A percentile compares a stretch with the other conserved stretches of the same genome.
These are phyloP conservation scores for Sycophila sp. DNA, from an alignment of 1,140 invertebrate species.

Conservation along the genomic window DNA sequence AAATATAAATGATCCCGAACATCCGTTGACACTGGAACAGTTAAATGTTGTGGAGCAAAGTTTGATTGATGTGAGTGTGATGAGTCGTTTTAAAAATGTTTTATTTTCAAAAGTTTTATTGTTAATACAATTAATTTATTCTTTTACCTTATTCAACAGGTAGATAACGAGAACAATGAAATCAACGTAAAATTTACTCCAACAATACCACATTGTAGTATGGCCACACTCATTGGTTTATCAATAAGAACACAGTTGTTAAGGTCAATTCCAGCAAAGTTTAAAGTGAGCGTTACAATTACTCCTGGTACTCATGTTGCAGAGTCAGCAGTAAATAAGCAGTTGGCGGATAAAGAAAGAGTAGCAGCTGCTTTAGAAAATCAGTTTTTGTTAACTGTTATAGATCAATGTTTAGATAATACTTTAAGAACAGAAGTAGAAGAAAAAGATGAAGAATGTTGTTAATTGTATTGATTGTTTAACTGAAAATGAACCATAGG, in stretches of 20 bases:
- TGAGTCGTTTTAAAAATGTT: conserved; percentile 5
- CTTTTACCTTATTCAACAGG: conserved; percentile 52
- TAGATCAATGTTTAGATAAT: conserved; percentile 87
- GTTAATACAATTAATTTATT: conserved; percentile 3
- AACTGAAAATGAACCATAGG: too few relatives aligned
- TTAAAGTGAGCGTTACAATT: conserved; percentile 91
- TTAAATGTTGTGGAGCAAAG: conserved; percentile 92
- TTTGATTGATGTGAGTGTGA: conserved; percentile 74
- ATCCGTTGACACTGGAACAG: conserved; percentile 96
- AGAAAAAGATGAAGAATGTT: too few relatives aligned
- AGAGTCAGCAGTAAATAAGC: conserved; percentile 95
- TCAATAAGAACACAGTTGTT: conserved; percentile 89
- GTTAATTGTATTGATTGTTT: too few relatives aligned
- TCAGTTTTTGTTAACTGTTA: conserved; percentile 87
- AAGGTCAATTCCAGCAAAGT: conserved; percentile 84
- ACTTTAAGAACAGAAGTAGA: too few relatives aligned
- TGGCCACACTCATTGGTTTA: conserved; percentile 97
- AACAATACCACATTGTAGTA: conserved; percentile 98
- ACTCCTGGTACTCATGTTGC: conserved; percentile 92
- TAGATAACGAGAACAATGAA: conserved; percentile 77
- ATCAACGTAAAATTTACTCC: conserved; percentile 91
- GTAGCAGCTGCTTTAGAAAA: conserved; percentile 98
- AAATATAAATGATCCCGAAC: conserved; percentile 97
- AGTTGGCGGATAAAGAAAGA: conserved; percentile 97
- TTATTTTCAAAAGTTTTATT: too few relatives aligned